Evolutionary conservation across 2,113 vertebrate genomes (phyloP), one percentile per base, ranked within the genome.

Genomic region (Trachemys scripta): DNA sequence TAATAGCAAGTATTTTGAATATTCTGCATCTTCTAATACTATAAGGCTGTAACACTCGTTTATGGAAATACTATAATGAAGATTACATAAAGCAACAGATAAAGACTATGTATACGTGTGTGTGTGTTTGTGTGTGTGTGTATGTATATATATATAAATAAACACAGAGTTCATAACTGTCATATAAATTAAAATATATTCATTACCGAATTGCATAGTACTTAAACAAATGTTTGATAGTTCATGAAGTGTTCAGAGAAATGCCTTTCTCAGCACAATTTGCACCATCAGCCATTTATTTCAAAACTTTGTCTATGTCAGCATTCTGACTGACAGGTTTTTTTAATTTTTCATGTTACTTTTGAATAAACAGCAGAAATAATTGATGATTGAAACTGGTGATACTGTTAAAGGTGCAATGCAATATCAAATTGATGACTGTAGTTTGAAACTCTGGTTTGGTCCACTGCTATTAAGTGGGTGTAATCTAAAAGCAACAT

Each of bases 151-250:
- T 51, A 19, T 19, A 51, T 17, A 59, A 29, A 10, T 72, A 54
- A 88, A 80, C 84, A 80, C 54, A 14, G 42, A 59, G 53, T 82
- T 84, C 0, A 2, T 92, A 80, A 75, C 51, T 89, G 57, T 42
- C 56, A 45, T 38, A 76, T 89, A 85, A 94, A 93, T 95, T 95
- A 88, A 84, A 93, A 88, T 17, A 94, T 82, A 45, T 25, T 47
- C 83, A 6, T 90, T 87, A 31, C 2, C n/a, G 90, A 92, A 85
- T 87, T 84, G 0, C 45, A 57, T 62, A 31, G 25, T 22, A 6
- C 38, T 72, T 89, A 25, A 89, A 95, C 95, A 95, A 95, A 89
- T 93, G 59, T 94, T 95, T 95, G 82, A 88, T 96, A 59, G 47
- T 45, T 92, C 59, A 42, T 75, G 31, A 95, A 94, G 91, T 83